Base-by-base conservation (phyloP, 2,113 vertebrate genomes). In the Stegastes partitus region DNA sequence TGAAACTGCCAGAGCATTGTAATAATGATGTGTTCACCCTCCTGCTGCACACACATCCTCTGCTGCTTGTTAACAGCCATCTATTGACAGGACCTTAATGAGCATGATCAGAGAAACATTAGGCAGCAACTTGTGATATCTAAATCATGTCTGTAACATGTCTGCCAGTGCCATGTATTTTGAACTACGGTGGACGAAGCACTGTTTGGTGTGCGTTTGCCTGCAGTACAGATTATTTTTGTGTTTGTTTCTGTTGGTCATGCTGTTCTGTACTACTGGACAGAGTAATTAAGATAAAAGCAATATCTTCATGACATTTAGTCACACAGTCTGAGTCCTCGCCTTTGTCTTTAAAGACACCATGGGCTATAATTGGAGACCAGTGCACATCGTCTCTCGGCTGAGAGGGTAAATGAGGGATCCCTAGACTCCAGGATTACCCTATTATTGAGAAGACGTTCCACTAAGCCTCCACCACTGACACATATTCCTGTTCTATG, bases 361-460 rank as follows among this genome's bases (percentile, higher is more conserved):
- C 77, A 83, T 77, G 82, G 85, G 82, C 85, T 86, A 85, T 89
- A 93, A 92, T 91, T 89, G 85, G 78, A 87, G 93, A 86, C 89
- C 89, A 92, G 90, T 89, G 84, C 87, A 88, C 93, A 93, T 93
- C 86, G 49, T 85, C 90, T 91, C 81, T 89, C 85, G 89, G 92
- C 87, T 93, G 86, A 93, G 89, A 91, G 88, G 88, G 84, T 91
- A 92, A 93, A 92, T 93, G 92, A 95, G 93, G 93, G 91, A 93
- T 93, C 92, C 92, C 92, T 86, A 93, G 93, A 93, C 95, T 93
- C 92, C 81, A 81, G 94, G 94, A 95, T 95, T 95, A 95, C 91
- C 93, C 93, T 89, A 92, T 94, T 94, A 94, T 93, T 93, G 88
- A 89, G 83, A 81, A 94, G 91, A 94, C 91, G 92, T 93, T 93